A percentile compares a stretch with the other conserved stretches of the same genome.
These are phyloP conservation scores for Alces alces DNA, from an alignment of 2,113 vertebrate genomes.

Conservation along the genomic window DNA sequence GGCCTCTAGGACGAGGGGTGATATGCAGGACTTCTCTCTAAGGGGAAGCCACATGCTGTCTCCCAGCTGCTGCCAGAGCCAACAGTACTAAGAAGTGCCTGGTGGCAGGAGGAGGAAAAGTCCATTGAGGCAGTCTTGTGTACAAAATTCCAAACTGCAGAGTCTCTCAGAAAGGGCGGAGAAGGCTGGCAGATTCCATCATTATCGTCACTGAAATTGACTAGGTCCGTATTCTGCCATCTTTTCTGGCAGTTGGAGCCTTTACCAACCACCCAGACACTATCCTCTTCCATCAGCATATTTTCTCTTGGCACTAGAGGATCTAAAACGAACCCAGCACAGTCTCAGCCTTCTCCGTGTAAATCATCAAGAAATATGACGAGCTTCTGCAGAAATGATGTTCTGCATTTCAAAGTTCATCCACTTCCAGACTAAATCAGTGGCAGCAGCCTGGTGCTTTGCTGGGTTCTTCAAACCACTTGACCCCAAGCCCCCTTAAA, in stretches of 20 bases:
- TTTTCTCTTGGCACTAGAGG: conserved; percentile 66
- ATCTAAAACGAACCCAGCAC: conserved; percentile 55
- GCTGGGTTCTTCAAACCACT: conserved; percentile 35
- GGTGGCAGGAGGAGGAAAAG: neutral
- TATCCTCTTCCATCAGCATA: conserved; percentile 64
- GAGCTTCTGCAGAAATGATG: conserved; percentile 66
- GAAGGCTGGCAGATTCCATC: neutral
- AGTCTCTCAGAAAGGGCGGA: neutral
- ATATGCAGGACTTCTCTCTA: neutral
- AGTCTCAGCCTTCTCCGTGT: conserved; percentile 53
- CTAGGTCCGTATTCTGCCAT: neutral
- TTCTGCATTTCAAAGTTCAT: conserved; percentile 63
- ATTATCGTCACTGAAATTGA: neutral
- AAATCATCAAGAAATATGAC: conserved; percentile 74
- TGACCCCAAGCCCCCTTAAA: conserved; percentile 55
- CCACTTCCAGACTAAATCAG: conserved; percentile 9
- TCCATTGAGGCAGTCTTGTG: neutral
- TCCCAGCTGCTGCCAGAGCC: neutral
- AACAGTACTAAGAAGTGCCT: neutral
- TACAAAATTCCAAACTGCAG: neutral
- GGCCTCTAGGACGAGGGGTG: neutral
- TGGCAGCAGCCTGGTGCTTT: neutral
- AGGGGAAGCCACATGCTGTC: neutral
- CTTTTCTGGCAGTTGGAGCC: neutral
- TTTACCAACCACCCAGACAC: neutral